These are phyloP conservation scores for Xylocampa areola DNA, from an alignment of 2,888 invertebrate species.

Conservation along the genomic window DNA sequence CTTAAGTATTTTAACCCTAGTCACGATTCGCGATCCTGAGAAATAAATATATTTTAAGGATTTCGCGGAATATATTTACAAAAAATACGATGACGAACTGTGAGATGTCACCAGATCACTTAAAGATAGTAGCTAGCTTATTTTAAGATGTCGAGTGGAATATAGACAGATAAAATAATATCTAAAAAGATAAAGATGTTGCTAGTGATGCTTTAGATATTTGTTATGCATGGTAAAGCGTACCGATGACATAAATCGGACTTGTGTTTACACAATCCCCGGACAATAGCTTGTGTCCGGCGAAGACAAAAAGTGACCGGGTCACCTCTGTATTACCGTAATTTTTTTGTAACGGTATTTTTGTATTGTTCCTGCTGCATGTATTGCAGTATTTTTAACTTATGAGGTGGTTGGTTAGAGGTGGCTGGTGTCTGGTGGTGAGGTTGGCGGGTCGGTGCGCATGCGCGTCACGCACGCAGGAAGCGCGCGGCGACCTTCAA, in stretches of 20 bases:
- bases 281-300: slow-evolving; percentile 66
- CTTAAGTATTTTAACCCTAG: slow-evolving; percentile 72
- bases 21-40: slow-evolving; percentile 75
- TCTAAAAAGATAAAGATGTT: slow-evolving; percentile 42
- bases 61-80: slow-evolving; percentile 67
- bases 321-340: slow-evolving; percentile 74
- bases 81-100: slow-evolving; percentile 58
- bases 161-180: slow-evolving; percentile 40
- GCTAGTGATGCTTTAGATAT: slow-evolving; percentile 22
- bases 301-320: slow-evolving; percentile 75
- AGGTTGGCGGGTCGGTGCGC: slow-evolving; percentile 57
- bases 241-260: slow-evolving; percentile 54
- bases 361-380: slow-evolving; percentile 39
- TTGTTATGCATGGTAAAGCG: slow-evolving; percentile 37
- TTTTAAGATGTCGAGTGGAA: slow-evolving; percentile 29
- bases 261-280: slow-evolving; percentile 41
- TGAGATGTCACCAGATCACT: slow-evolving; percentile 55
- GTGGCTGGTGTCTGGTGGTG: slow-evolving; percentile 22
- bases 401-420: slow-evolving; percentile 23
- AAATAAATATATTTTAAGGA: slow-evolving; percentile 67
- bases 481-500: slow-evolving; percentile 84
- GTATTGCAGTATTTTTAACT: slow-evolving; percentile 34
- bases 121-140: slow-evolving; percentile 41
- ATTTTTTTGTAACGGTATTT: slow-evolving; percentile 67
- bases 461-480: slow-evolving; percentile 88